A percentile compares a stretch with the other conserved stretches of the same genome.
Conservation (phyloP, 2,797 vertebrate genomes). For the Sebastes minor region DNA sequence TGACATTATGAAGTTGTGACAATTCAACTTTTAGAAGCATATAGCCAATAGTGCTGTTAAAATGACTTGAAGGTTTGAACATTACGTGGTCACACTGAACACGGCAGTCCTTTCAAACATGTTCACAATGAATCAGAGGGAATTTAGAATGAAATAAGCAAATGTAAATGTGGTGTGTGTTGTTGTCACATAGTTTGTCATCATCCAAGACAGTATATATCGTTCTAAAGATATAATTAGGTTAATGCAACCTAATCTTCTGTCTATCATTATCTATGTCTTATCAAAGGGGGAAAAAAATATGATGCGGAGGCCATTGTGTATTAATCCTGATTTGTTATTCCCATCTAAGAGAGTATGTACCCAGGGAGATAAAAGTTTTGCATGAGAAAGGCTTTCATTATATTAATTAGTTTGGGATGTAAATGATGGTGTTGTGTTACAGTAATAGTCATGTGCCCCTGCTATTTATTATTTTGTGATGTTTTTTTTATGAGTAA, state of each 20-base stretch:
- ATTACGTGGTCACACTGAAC: neutral
- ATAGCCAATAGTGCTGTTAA: neutral
- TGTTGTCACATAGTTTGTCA: neutral
- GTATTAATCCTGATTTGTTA: slow-evolving; percentile 34
- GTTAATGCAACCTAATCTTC: slow-evolving; percentile 1
- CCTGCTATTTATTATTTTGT: slow-evolving; percentile 49
- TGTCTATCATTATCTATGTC: slow-evolving; percentile 7
- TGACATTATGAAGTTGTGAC: slow-evolving; percentile 53
- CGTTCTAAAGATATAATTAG: neutral
- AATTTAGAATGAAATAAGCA: neutral
- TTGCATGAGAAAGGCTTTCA: slow-evolving; percentile 27
- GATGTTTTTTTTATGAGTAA: slow-evolving; percentile 44
- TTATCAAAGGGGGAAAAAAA: slow-evolving; percentile 10
- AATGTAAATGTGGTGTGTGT: neutral
- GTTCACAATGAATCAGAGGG: neutral
- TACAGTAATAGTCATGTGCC: slow-evolving; percentile 70
- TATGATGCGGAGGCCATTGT: neutral
- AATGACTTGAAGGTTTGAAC: neutral
- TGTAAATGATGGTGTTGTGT: slow-evolving; percentile 61
- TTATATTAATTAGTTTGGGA: slow-evolving; percentile 63
- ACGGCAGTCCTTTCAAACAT: neutral
- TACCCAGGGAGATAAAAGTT: slow-evolving; percentile 37
- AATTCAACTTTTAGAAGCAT: slow-evolving; percentile 9
- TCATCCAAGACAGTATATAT: neutral
- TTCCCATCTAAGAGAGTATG: slow-evolving; percentile 14